Base-by-base conservation (phyloP, 2,113 vertebrate genomes). In the Saccopteryx leptura region DNA sequence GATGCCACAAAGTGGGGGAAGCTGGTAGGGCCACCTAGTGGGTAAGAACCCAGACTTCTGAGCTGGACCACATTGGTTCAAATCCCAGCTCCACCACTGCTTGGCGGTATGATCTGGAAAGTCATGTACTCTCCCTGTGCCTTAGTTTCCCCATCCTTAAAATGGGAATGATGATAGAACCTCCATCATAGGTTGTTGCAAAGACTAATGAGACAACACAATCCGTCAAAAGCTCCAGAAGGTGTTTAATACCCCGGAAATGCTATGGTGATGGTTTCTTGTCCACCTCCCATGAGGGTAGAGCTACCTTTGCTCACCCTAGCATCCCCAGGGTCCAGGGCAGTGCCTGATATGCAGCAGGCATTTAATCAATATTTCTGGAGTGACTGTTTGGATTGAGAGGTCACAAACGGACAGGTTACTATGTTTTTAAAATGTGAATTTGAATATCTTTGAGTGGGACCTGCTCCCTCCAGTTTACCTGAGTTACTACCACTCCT, bases 51-150 rank as follows among this genome's bases (percentile, higher is more conserved):
- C 21, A 69, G 91, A 60, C 50, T 58, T 71, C n/a, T 58, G 91
- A 68, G 81, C 50, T 13, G 33, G 54, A 54, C 28, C 18, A 2
- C n/a, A 39, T 0, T 5, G 75, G 54, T 46, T 88, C 66, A 24
- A 81, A 88, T 48, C 54, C 56, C 24, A 71, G 66, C 71, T 85
- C 50, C 9, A 15, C 33, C 61, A n/a, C 81, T 85, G 85, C 90
- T 33, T 26, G 24, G 69, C 56, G 56, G 19, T 31, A 48, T 56
- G 60, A 84, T 5, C 24, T n/a, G 24, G 26, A 58, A 58, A 52
- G 79, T 66, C 81, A 23, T 33, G 46, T 56, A 60, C 28, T 15
- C 18, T 14, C 46, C 28, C 48, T 56, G 56, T 39, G 58, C 58
- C 68, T 74, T 58, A 63, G 60, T 65, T 74, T 83, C 65, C 46